A percentile compares a stretch with the other conserved stretches of the same genome.
phyloP scores from a whole-genome alignment of 2,797 vertebrate species.

The Chrosomus eos region DNA sequence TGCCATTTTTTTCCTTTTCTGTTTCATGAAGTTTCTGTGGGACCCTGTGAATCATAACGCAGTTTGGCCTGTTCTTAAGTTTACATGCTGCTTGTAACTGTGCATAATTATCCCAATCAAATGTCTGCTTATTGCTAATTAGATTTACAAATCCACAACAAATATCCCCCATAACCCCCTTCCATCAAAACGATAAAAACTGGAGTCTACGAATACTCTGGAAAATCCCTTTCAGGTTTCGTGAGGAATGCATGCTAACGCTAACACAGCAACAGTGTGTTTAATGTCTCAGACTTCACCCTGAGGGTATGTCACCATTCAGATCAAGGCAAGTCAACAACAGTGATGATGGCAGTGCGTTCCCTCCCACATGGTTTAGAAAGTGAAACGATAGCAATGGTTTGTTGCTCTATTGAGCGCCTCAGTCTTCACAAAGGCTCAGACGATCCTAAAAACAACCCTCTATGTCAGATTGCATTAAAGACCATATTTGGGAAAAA shows the following conservation, averaged over 20 bases:
- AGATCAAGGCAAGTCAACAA: conserved; percentile 56
- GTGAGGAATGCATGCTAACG: conserved; percentile 32
- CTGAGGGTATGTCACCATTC: conserved; percentile 53
- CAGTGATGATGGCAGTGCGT: conserved; percentile 37
- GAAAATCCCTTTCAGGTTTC: conserved; percentile 35
- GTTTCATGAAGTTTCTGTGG: not conserved
- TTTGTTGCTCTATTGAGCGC: conserved; percentile 45
- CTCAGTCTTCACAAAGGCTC: conserved; percentile 49
- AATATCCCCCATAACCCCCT: conserved; percentile 1
- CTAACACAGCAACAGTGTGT: conserved; percentile 29
- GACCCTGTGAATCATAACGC: not conserved
- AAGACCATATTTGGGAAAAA: conserved; percentile 52
- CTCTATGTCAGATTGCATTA: conserved; percentile 36
- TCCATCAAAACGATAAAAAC: conserved; percentile 20
- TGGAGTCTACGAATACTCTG: not conserved
- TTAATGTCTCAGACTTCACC: conserved; percentile 50
- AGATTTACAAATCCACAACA: conserved; percentile 11
- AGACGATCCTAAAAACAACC: conserved; percentile 49
- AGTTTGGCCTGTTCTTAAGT: not conserved
- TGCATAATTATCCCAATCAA: conserved; percentile 22
- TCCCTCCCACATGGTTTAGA: conserved; percentile 50
- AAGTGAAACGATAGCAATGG: conserved; percentile 35
- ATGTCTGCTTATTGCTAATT: conserved; percentile 3
- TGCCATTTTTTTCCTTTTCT: not conserved
- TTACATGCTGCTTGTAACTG: not conserved